Conservation (phyloP, 2,113 vertebrate species). For the Etheostoma spectabile region DNA sequence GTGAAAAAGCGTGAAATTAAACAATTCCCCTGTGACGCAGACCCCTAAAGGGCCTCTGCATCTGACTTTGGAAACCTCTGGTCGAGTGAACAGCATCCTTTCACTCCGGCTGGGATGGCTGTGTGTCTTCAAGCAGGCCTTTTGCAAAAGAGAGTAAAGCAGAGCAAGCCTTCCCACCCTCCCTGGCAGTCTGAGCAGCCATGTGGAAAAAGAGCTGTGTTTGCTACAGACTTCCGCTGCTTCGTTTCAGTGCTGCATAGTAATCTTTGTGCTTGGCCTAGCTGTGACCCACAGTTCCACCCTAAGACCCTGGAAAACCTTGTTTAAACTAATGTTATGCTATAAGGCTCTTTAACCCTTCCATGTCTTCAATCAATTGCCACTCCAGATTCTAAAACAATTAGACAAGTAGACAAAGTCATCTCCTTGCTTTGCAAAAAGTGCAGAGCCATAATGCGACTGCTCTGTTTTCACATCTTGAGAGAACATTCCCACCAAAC, state of each 20-base stretch:
- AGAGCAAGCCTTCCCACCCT: conserved; percentile 48
- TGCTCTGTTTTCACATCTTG: background rate
- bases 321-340: conserved; percentile 7
- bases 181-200: conserved; percentile 67
- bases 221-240: conserved; percentile 64
- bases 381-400: background rate
- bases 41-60: conserved; percentile 48
- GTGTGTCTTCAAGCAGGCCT: conserved; percentile 54
- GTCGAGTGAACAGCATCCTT: conserved; percentile 39
- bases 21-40: conserved; percentile 57
- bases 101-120: conserved; percentile 30
- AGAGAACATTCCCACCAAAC: background rate
- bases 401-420: conserved; percentile 5
- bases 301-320: conserved; percentile 18
- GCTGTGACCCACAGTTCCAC: conserved; percentile 52
- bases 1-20: conserved; percentile 73
- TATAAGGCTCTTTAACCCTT: conserved; percentile 28
- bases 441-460: background rate
- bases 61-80: conserved; percentile 61
- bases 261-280: conserved; percentile 69
- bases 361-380: conserved; percentile 6
- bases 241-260: conserved; percentile 58
- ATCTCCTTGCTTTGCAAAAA: background rate
- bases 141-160: conserved; percentile 47
- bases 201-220: conserved; percentile 79